Percentiles rank a stretch among this genome's conserved stretches.
phyloP scores from a whole-genome alignment of 2,797 vertebrate genomes.

The Merluccius polli region DNA sequence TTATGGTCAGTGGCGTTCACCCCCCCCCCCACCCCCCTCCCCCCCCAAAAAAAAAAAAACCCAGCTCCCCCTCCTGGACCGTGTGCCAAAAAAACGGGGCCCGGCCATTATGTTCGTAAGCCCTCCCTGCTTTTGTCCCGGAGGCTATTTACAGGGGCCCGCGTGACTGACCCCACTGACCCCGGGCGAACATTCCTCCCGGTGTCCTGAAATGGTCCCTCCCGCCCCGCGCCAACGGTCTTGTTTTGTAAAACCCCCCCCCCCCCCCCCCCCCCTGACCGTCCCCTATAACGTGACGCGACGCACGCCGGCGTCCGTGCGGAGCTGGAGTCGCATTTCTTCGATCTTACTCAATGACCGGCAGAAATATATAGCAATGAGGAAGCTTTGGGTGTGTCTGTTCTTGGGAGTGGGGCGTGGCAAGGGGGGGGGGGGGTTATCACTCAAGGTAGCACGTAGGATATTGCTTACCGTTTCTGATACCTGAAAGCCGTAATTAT shows the following conservation, averaged over 20 bases:
- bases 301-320: no score
- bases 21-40: constrained; percentile 42
- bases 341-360: no score
- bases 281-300: no score
- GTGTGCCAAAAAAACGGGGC: constrained; percentile 34
- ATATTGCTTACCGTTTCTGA: constrained; percentile 56
- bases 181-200: constrained; percentile 44
- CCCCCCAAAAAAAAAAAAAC: no score
- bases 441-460: background rate
- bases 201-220: constrained; percentile 32
- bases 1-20: constrained; percentile 63
- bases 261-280: background rate
- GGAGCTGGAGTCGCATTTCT: no score
- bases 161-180: constrained; percentile 45
- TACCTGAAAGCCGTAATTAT: constrained; percentile 66
- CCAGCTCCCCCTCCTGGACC: constrained; percentile 57
- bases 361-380: no score
- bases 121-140: constrained; percentile 60
- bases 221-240: constrained; percentile 12
- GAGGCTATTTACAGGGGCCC: constrained; percentile 51
- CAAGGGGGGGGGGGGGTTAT: background rate
- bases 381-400: no score
- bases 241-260: constrained; percentile 36
- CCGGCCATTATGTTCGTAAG: constrained; percentile 61
- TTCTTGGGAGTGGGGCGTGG: constrained; percentile 13